Base-by-base conservation (phyloP, 2,888 invertebrate genomes). In the Drosophila histrio region DNA sequence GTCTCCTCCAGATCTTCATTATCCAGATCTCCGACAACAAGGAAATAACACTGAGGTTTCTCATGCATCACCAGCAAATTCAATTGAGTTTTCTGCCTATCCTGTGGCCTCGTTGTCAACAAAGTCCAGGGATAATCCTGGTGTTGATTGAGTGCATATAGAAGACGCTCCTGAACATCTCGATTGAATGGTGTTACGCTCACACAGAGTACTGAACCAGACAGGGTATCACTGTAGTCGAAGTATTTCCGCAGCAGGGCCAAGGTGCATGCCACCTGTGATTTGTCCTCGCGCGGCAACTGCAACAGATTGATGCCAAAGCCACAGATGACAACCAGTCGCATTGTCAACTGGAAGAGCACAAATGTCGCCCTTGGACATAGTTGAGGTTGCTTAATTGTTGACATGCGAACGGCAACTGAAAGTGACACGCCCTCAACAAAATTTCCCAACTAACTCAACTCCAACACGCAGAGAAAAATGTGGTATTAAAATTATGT, bases 11-110 rank as follows among this genome's bases (percentile, higher is more conserved):
- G 62, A 57, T 91, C 90, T 2, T 86, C 89, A n/a, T 89, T 85
- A 2, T 89, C 87, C 8, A 90, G 57, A 53, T 79, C 85, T 3
- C 89, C 84, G 7, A 91, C 68, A 3, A 91, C 72, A 1, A 90
- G 62, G 15, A 92, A 89, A 67, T 92, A 92, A 53, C 90, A 89
- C 58, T 91, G 91, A 0, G 91, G 91, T 17, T 91, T 91, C 58
- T 90, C 89, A 0, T 79, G 68, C 43, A 91, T 59, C 1, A 77
- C 11, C 2, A 62, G 44, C 0, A 32, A 15, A 1, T 54, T 28
- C 2, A 43, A 0, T 0, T 34, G 13, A 0, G 32, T 1, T n/a
- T 11, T 32, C 6, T 34, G n/a, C 6, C 21, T 46, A 0, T 56
- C 36, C n/a, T 53, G 53, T 3, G 72, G 59, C 43, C 49, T 52